These are phyloP conservation scores for Leptodactylus fuscus DNA, from an alignment of 2,113 vertebrate species.

Conservation along the genomic window DNA sequence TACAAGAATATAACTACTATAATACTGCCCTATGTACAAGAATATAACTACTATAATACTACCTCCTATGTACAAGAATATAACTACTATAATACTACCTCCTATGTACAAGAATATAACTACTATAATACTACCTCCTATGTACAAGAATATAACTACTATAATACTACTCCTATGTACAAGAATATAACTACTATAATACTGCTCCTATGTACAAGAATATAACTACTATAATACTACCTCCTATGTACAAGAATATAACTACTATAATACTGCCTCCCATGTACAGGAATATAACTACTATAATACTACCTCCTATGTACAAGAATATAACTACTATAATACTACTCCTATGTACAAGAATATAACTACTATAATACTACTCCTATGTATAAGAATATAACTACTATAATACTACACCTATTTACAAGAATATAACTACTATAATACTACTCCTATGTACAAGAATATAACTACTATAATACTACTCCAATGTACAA, in stretches of 20 bases:
- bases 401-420: slow-evolving; percentile 2
- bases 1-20: slow-evolving; percentile 6
- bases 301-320: not conserved
- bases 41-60: slow-evolving; percentile 10
- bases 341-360: not conserved
- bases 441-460: not conserved
- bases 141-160: too few species aligned
- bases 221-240: too few species aligned
- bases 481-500: slow-evolving; percentile 1
- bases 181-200: too few species aligned
- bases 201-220: too few species aligned
- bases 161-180: too few species aligned
- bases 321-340: slow-evolving; percentile 2
- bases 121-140: slow-evolving; percentile 17
- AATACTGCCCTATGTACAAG: not conserved
- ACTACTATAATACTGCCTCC: too few species aligned
- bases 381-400: slow-evolving; percentile 5
- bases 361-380: not conserved
- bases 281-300: slow-evolving; percentile 1
- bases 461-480: slow-evolving; percentile 16
- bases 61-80: not conserved
- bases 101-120: slow-evolving; percentile 6
- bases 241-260: too few species aligned
- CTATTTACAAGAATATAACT: slow-evolving; percentile 1
- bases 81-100: not conserved